Base-by-base conservation (phyloP, 2,888 invertebrate species). In the Hirudinaria manillensis region DNA sequence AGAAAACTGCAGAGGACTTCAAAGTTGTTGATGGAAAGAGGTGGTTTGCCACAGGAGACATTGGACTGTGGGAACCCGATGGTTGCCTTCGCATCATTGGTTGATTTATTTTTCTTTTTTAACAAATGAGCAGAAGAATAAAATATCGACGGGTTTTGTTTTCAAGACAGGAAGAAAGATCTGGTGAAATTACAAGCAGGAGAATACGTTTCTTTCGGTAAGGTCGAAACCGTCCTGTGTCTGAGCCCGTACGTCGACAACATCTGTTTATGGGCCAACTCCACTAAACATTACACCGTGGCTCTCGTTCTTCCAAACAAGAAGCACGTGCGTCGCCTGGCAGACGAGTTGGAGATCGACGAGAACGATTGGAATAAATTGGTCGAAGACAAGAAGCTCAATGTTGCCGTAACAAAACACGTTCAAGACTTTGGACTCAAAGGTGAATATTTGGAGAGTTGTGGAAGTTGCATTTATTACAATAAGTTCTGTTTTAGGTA, bases 11-110 rank as follows among this genome's bases (percentile, higher is more conserved):
- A 78, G 94, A 94, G 83, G 95, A 96, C 87, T 91, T 92, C 81
- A 82, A 83, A 19, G 89, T 89, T 21, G 81, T 81, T 51, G 79
- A 82, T 56, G 84, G 84, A 16, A 72, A 81, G 19, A 76, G 82
- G 80, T 99, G 96, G 93, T 99, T 99, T 88, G 90, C 90, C 81
- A 94, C 95, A n/a, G 99, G 99, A 0, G 99, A 99, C 86, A 92
- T 99, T 85, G 96, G 92, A 2, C 94, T 96, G 88, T 88, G 97
- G 82, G 92, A 95, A 82, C 88, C 89, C 61, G 97, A 99, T 86
- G 99, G 99, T 29, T 92, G 91, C 82, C 90, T 99, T 81, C 93
- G 92, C 87, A 96, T 99, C 82, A 96, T 99, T 81, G 98, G 96
- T 95, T 65, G 19, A n/a, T 36, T 75, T 76, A 6, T 56, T 70